Conservation (phyloP, 1,140 invertebrate genomes). For the Uloborus diversus region DNA sequence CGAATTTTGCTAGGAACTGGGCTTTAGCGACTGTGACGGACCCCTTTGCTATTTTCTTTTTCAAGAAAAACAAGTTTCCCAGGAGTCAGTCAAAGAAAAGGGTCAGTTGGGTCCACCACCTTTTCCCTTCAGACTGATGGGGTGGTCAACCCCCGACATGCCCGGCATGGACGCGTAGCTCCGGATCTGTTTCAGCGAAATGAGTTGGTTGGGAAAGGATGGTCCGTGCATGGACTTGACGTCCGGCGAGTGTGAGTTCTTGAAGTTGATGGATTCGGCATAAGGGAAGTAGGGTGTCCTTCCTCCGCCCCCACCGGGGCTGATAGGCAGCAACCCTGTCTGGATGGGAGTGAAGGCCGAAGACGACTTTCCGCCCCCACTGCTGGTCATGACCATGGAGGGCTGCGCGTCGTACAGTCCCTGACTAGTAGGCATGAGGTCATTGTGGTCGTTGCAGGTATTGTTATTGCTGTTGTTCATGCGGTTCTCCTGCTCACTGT, state of each 20-base stretch:
- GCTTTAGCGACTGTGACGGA: no score
- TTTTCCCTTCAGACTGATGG: conserved; percentile 71
- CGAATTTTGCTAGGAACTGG: no score
- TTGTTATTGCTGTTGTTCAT: conserved; percentile 2
- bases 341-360: conserved; percentile 83
- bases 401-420: conserved; percentile 43
- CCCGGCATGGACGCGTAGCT: conserved; percentile 93
- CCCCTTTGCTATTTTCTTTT: no score
- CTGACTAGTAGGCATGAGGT: conserved; percentile 44
- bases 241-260: conserved; percentile 31
- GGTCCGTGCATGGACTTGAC: conserved; percentile 69
- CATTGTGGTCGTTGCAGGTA: background rate
- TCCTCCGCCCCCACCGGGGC: conserved; percentile 42
- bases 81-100: no score
- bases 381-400: conserved; percentile 16
- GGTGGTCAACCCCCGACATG: conserved; percentile 66
- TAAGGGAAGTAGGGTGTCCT: conserved; percentile 82
- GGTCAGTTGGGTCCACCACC: conserved; percentile 59
- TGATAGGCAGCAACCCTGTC: conserved; percentile 48
- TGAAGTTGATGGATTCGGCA: conserved; percentile 85
- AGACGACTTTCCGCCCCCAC: conserved; percentile 7
- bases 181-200: conserved; percentile 93
- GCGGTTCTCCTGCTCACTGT: conserved; percentile 18
- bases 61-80: no score
- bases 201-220: conserved; percentile 91